Evolutionary conservation across 2,888 invertebrate species (phyloP).

Genomic region (Pomacea canaliculata): DNA sequence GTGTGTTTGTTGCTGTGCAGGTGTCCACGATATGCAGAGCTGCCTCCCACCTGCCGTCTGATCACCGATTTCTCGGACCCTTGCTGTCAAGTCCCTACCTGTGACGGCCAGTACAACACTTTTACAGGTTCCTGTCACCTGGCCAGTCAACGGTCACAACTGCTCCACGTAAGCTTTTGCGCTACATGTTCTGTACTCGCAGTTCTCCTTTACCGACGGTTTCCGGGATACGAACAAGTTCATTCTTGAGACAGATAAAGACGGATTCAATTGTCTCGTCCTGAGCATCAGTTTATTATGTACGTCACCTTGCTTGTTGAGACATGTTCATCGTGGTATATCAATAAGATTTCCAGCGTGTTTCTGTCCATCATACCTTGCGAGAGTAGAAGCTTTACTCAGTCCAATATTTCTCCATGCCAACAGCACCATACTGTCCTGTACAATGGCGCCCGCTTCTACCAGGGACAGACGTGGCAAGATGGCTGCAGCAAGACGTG

Average conservation of each 20-base stretch:
- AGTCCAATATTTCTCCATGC: not conserved
- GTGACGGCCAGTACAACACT: constrained; percentile 32
- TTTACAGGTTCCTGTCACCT: not conserved
- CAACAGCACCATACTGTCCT: constrained; percentile 19
- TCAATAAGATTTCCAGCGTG: too few relatives aligned
- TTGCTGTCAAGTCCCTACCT: constrained; percentile 52
- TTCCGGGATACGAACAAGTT: too few relatives aligned
- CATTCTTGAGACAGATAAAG: too few relatives aligned
- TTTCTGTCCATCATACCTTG: too few relatives aligned
- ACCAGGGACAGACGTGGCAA: constrained; percentile 31
- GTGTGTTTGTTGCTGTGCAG: constrained; percentile 23
- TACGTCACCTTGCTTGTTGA: too few relatives aligned
- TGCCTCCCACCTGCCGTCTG: constrained; percentile 39
- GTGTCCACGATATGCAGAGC: constrained; percentile 42
- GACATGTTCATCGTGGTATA: too few relatives aligned
- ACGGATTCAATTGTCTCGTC: too few relatives aligned
- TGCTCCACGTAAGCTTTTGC: too few relatives aligned
- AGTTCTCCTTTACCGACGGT: too few relatives aligned
- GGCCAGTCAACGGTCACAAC: not conserved
- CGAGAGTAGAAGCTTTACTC: too few relatives aligned
- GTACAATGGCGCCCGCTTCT: constrained; percentile 25
- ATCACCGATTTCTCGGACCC: constrained; percentile 48
- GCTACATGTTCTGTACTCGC: too few relatives aligned
- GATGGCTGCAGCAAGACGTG: constrained; percentile 30
- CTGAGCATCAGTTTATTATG: too few relatives aligned